Percentiles rank a stretch among this genome's conserved stretches.
These are phyloP conservation scores for Paramisgurnus dabryanus DNA, from an alignment of 2,113 vertebrate species.

Conservation along the genomic window DNA sequence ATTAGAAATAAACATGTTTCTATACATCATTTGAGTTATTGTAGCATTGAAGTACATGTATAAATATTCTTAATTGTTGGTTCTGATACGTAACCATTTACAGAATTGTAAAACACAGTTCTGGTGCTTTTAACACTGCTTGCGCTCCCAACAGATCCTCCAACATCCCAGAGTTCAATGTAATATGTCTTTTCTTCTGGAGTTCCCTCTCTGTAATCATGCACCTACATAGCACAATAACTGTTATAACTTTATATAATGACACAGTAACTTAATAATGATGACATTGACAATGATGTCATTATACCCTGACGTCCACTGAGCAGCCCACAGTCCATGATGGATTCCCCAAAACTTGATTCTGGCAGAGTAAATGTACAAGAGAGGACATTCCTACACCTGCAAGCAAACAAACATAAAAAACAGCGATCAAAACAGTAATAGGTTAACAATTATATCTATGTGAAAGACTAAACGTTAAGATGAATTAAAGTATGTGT, in stretches of 20 bases:
- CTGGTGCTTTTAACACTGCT: slow-evolving; percentile 94
- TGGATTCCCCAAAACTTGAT: slow-evolving; percentile 93
- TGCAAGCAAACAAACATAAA: slow-evolving; percentile 59
- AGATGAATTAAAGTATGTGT: not conserved
- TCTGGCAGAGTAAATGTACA: slow-evolving; percentile 94
- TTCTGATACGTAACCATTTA: slow-evolving; percentile 82
- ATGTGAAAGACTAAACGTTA: too few species aligned
- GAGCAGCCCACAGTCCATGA: slow-evolving; percentile 99
- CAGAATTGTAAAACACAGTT: slow-evolving; percentile 95
- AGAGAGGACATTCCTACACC: slow-evolving; percentile 96
- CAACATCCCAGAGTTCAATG: slow-evolving; percentile 96
- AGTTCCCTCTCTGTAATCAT: slow-evolving; percentile 97
- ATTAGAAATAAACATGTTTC: not conserved
- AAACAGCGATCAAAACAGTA: not conserved
- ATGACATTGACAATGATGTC: too few species aligned
- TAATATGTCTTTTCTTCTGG: slow-evolving; percentile 97
- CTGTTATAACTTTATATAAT: not conserved
- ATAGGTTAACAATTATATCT: not conserved
- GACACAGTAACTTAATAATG: not conserved
- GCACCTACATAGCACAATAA: slow-evolving; percentile 74
- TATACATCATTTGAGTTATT: not conserved
- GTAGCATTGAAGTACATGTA: not conserved
- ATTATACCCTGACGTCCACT: slow-evolving; percentile 90
- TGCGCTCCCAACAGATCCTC: slow-evolving; percentile 92
- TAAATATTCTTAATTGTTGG: not conserved